Conservation (phyloP, 1,140 invertebrate genomes). For the Sitophilus oryzae region DNA sequence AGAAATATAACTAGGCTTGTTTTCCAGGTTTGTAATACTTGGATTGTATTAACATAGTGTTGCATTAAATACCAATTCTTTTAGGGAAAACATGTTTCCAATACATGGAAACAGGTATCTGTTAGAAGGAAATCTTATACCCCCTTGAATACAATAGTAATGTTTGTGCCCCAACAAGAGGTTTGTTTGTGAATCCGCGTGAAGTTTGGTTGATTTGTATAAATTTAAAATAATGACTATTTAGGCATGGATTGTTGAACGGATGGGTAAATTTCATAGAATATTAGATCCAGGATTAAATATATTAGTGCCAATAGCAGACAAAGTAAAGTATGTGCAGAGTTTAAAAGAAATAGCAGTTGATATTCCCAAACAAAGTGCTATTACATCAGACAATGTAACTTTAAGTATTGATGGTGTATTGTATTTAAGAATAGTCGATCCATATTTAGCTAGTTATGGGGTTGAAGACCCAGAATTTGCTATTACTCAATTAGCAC, state of each 20-base stretch:
- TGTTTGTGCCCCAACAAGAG: constrained; percentile 99
- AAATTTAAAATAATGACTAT: constrained; percentile 26
- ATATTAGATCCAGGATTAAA: constrained; percentile 94
- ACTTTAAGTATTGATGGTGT: constrained; percentile 96
- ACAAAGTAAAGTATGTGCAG: constrained; percentile 96
- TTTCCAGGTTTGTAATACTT: constrained; percentile 11
- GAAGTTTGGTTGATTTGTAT: too few relatives aligned
- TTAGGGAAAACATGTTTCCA: constrained; percentile 10
- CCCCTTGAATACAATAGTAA: constrained; percentile 86
- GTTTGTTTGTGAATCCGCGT: too few relatives aligned
- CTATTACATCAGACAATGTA: constrained; percentile 97
- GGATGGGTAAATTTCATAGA: constrained; percentile 95
- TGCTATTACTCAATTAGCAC: constrained; percentile 96
- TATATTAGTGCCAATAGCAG: constrained; percentile 84
- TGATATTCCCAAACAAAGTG: constrained; percentile 97
- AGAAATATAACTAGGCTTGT: constrained; percentile 18
- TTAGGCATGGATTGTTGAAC: constrained; percentile 95
- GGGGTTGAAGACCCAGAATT: constrained; percentile 99
- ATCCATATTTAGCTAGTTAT: constrained; percentile 93
- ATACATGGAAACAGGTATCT: constrained; percentile 31
- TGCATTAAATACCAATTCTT: too few relatives aligned
- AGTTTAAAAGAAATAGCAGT: constrained; percentile 99
- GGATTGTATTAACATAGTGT: too few relatives aligned
- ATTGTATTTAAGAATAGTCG: constrained; percentile 87
- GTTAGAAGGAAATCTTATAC: constrained; percentile 58